Percentiles rank a stretch among this genome's conserved stretches.
phyloP scores from a whole-genome alignment of 2,797 vertebrate genomes.

The Sebastes itinus region DNA sequence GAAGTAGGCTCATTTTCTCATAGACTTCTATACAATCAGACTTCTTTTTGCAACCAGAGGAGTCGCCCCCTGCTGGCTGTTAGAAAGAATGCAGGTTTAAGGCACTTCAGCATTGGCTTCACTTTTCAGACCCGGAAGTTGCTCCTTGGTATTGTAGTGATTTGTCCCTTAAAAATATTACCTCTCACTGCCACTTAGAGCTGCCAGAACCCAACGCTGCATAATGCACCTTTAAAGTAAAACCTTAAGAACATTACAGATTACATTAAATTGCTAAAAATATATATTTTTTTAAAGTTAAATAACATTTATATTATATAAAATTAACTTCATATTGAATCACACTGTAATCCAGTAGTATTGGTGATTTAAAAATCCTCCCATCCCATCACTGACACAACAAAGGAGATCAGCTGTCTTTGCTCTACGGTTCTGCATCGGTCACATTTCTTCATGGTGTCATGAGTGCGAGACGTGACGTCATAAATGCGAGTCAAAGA shows the following conservation, averaged over 20 bases:
- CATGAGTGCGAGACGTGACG: conserved; percentile 66
- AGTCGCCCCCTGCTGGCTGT: background rate
- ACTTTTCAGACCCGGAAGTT: background rate
- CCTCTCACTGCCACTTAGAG: background rate
- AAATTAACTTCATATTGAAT: background rate
- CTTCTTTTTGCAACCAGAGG: too few relatives aligned
- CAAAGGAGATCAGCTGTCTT: conserved; percentile 15
- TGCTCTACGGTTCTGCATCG: conserved; percentile 52
- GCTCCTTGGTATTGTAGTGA: background rate
- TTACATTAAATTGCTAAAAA: background rate
- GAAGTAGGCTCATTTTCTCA: background rate
- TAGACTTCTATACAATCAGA: background rate
- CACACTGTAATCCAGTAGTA: background rate
- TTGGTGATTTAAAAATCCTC: background rate
- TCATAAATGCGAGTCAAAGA: conserved; percentile 70
- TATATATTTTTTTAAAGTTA: background rate
- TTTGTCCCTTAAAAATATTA: background rate
- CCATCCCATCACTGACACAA: conserved; percentile 20
- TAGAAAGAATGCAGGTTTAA: background rate
- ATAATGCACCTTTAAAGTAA: background rate
- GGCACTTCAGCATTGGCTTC: background rate
- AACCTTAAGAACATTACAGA: background rate
- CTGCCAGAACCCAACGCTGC: background rate
- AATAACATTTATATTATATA: background rate
- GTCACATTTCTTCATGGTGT: conserved; percentile 63